Conservation (phyloP, 2,888 invertebrate species). For the Diachrysia chrysitis region DNA sequence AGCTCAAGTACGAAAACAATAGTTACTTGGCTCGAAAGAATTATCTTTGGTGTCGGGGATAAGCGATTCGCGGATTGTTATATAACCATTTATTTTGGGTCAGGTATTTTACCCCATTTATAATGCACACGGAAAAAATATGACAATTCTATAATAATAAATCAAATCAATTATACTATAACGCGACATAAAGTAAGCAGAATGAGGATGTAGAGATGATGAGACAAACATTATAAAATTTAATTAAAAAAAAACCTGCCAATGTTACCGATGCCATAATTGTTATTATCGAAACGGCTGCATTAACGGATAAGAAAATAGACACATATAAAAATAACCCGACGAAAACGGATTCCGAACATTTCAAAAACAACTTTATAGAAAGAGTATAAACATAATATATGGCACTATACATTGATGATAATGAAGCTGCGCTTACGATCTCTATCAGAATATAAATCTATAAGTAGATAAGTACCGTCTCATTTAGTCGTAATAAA, state of each 20-base stretch:
- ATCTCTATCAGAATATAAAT: conserved; percentile 28
- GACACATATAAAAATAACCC: neutral
- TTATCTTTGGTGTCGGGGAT: conserved; percentile 41
- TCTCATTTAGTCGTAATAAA: conserved; percentile 32
- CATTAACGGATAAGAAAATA: neutral
- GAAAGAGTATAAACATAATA: neutral
- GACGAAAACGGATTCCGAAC: neutral
- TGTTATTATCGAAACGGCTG: conserved; percentile 22
- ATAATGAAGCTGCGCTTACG: conserved; percentile 16
- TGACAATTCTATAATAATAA: neutral
- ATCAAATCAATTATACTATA: too few species aligned
- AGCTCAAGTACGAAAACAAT: conserved; percentile 69
- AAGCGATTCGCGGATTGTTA: conserved; percentile 35
- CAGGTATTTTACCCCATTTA: too few species aligned
- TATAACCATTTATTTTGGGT: conserved; percentile 2
- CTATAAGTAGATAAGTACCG: conserved; percentile 24
- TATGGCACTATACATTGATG: conserved; percentile 3
- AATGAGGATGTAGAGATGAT: too few species aligned
- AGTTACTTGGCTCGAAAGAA: conserved; percentile 64
- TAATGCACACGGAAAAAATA: too few species aligned
- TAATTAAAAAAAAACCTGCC: too few species aligned
- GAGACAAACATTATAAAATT: too few species aligned
- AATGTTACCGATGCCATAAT: too few species aligned
- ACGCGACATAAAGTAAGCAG: too few species aligned
- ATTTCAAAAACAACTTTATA: neutral